Percentiles rank a stretch among this genome's conserved stretches.
Conservation (phyloP, 1,140 invertebrate species). For the Acromyrmex heyeri region DNA sequence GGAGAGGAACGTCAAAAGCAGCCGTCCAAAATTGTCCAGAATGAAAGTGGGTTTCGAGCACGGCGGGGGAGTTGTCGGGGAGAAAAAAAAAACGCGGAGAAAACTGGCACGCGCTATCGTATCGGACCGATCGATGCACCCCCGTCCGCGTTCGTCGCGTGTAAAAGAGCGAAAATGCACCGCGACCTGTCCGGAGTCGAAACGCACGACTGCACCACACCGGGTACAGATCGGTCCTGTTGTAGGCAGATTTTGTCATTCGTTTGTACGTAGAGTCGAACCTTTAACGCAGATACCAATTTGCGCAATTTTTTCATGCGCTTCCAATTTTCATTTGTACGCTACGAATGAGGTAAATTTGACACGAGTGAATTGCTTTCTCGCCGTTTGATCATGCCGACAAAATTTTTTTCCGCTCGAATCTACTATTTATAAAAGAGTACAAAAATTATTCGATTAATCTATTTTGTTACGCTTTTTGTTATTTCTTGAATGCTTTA, state of each 20-base stretch:
- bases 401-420: not conserved
- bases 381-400: conserved; percentile 6
- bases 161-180: conserved; percentile 64
- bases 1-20: conserved; percentile 67
- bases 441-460: not conserved
- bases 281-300: conserved; percentile 52
- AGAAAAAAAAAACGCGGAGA: conserved; percentile 13
- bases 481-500: not conserved
- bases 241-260: conserved; percentile 59
- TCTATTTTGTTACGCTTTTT: not conserved
- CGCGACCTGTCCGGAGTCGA: conserved; percentile 61
- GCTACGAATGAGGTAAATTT: conserved; percentile 46
- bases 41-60: conserved; percentile 69
- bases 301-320: conserved; percentile 35
- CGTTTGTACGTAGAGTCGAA: conserved; percentile 37
- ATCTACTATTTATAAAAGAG: not conserved
- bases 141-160: conserved; percentile 29
- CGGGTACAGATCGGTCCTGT: conserved; percentile 32
- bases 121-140: conserved; percentile 62
- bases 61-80: not conserved
- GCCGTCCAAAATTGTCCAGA: conserved; percentile 70
- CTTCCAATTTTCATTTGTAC: conserved; percentile 35
- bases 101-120: conserved; percentile 65
- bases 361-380: conserved; percentile 11
- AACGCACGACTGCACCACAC: conserved; percentile 57